Base-by-base conservation (phyloP, 2,888 invertebrate species). In the Philhelius pedissequus region DNA sequence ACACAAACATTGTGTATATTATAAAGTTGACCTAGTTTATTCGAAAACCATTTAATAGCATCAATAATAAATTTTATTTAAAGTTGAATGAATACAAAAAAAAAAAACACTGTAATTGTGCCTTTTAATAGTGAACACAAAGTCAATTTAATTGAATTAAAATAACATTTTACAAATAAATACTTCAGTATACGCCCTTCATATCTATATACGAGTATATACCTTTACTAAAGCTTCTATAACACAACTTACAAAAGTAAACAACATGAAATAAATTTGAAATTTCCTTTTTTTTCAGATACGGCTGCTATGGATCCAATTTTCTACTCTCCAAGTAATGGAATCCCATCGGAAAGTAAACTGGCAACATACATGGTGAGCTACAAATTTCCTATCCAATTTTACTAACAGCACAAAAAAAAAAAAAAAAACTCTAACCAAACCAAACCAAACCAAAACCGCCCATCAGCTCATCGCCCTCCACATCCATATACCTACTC, bases 261-360 rank as follows among this genome's bases (percentile, higher is more conserved):
- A 58, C 40, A 58, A 58, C 40, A 40, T 25, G 11, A 27, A 40
- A 11, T 62, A 40, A 43, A 27, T 43, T 64, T 18, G 35, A 52
- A 58, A 79, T 38, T 20, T 71, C 13, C 40, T 40, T 75, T 77
- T 66, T 77, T 90, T 89, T 86, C 87, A 90, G 91, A 90, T 89
- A 89, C 90, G 89, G 87, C 89, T 89, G 91, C 91, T 86, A 96
- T 96, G 96, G 96, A 96, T 93, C 95, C 95, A 86, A 94, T 96
- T 91, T 94, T 95, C 89, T 94, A 94, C 90, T 93, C 95, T 81
- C 93, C 95, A 86, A 93, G 95, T 76, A 92, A 94, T 92, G 96
- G 95, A 89, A 94, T 96, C 88, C 96, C 96, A 58, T 95, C 96
- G 91, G 96, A 96, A 92, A 96, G 96, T 82, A 96, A 96, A 92